Evolutionary conservation across 64 coral and sea anemone genomes (phyloP).

Genomic region (Porites lutea): DNA sequence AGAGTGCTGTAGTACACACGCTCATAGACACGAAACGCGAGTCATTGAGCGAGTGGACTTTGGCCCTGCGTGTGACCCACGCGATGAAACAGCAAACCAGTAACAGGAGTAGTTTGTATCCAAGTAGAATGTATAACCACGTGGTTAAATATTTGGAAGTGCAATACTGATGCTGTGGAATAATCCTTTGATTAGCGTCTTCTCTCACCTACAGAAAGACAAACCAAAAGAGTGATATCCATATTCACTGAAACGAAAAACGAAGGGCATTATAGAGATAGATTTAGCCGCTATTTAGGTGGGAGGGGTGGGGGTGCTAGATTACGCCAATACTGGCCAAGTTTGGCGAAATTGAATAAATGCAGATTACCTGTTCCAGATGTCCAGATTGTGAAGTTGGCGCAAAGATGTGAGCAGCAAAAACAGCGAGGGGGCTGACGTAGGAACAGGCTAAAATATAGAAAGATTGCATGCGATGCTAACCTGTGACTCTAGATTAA

Average conservation of each 20-base stretch:
- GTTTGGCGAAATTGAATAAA: too few species aligned
- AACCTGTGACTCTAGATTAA: conserved; percentile 39
- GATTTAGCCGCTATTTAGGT: too few species aligned
- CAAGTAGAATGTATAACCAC: conserved; percentile 75
- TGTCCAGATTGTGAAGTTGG: too few species aligned
- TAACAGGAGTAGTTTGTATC: conserved; percentile 68
- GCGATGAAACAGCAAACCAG: conserved; percentile 79
- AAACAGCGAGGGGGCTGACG: too few species aligned
- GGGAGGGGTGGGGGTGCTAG: too few species aligned
- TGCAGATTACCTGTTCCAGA: too few species aligned
- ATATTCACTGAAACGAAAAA: too few species aligned
- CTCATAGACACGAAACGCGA: conserved; percentile 43
- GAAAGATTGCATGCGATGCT: neutral
- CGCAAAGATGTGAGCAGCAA: too few species aligned
- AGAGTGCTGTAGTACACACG: conserved; percentile 35
- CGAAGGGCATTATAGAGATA: too few species aligned
- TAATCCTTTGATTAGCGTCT: neutral
- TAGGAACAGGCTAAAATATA: too few species aligned
- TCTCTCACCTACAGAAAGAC: neutral
- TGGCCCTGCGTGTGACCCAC: conserved; percentile 62
- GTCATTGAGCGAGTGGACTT: conserved; percentile 64
- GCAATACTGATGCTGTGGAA: conserved; percentile 60
- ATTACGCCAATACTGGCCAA: too few species aligned
- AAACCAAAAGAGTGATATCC: neutral
- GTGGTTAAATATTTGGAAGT: conserved; percentile 60